phyloP scores from a whole-genome alignment of 2,888 invertebrate genomes.

The Myathropa florea region DNA sequence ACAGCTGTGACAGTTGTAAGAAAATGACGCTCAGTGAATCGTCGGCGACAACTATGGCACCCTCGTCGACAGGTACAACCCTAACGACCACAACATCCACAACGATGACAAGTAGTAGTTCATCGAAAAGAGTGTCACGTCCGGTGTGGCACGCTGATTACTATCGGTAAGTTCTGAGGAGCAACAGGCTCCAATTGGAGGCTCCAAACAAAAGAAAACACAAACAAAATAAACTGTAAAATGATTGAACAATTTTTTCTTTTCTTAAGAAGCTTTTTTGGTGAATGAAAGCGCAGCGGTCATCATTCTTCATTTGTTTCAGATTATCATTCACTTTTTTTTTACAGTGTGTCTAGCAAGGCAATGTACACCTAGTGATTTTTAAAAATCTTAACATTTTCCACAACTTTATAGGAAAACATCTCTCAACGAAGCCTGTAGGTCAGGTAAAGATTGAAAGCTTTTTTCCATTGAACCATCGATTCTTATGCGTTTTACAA shows the following conservation, averaged over 20 bases:
- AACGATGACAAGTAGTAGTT: slow-evolving; percentile 73
- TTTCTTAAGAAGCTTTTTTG: slow-evolving; percentile 40
- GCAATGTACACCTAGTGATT: not conserved
- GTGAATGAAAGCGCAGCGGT: slow-evolving; percentile 58
- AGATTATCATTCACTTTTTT: slow-evolving; percentile 7
- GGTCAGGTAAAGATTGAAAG: too few species aligned
- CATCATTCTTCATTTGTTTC: slow-evolving; percentile 31
- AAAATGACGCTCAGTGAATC: slow-evolving; percentile 58
- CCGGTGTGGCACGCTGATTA: slow-evolving; percentile 85
- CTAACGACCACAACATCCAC: slow-evolving; percentile 79
- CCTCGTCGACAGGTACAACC: slow-evolving; percentile 73
- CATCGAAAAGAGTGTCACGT: slow-evolving; percentile 74
- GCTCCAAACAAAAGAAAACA: slow-evolving; percentile 19
- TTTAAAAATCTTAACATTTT: too few species aligned
- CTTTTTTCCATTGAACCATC: too few species aligned
- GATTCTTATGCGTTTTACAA: too few species aligned
- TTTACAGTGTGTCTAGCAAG: slow-evolving; percentile 46
- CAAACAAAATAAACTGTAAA: not conserved
- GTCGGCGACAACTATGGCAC: slow-evolving; percentile 72
- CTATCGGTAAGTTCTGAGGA: slow-evolving; percentile 83
- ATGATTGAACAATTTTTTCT: not conserved
- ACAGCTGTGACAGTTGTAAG: slow-evolving; percentile 77
- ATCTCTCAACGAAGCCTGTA: too few species aligned
- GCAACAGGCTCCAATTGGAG: slow-evolving; percentile 34
- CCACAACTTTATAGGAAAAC: too few species aligned